A percentile compares a stretch with the other conserved stretches of the same genome.
These are phyloP conservation scores for Plebejus anna DNA, from an alignment of 2,888 invertebrate species.

Conservation along the genomic window DNA sequence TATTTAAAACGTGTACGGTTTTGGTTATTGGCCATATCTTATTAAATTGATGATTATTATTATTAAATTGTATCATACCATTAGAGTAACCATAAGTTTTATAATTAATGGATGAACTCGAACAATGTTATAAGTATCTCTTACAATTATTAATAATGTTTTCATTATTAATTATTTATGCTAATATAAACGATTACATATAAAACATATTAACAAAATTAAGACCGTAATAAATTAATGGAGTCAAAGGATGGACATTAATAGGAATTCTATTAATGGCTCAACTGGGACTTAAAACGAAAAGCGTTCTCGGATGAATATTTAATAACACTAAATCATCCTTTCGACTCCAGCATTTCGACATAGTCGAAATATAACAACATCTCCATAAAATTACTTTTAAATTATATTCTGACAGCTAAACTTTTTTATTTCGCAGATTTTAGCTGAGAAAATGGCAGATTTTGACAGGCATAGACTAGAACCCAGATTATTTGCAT, in stretches of 20 bases:
- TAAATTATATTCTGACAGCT: conserved; percentile 21
- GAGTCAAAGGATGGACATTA: conserved; percentile 49
- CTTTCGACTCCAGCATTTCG: conserved; percentile 39
- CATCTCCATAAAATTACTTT: conserved; percentile 45
- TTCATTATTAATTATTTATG: conserved; percentile 8
- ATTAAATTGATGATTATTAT: neutral
- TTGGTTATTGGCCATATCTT: neutral
- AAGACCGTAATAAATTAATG: conserved; percentile 43
- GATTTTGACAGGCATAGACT: neutral
- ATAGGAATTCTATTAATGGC: conserved; percentile 63
- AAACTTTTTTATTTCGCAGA: neutral
- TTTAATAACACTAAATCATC: conserved; percentile 66
- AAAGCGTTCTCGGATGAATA: conserved; percentile 35
- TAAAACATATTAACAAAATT: conserved; percentile 42
- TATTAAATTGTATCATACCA: neutral
- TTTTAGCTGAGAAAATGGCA: neutral
- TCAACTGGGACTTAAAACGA: conserved; percentile 56
- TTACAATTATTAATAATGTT: neutral
- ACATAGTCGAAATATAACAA: conserved; percentile 54
- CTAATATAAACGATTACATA: conserved; percentile 29
- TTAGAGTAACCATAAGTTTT: neutral
- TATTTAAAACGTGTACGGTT: too few relatives aligned
- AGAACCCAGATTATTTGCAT: neutral
- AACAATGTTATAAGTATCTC: neutral
- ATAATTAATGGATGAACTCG: neutral